These are phyloP conservation scores for Rallus limicola DNA, from an alignment of 2,113 vertebrate species.

Conservation along the genomic window DNA sequence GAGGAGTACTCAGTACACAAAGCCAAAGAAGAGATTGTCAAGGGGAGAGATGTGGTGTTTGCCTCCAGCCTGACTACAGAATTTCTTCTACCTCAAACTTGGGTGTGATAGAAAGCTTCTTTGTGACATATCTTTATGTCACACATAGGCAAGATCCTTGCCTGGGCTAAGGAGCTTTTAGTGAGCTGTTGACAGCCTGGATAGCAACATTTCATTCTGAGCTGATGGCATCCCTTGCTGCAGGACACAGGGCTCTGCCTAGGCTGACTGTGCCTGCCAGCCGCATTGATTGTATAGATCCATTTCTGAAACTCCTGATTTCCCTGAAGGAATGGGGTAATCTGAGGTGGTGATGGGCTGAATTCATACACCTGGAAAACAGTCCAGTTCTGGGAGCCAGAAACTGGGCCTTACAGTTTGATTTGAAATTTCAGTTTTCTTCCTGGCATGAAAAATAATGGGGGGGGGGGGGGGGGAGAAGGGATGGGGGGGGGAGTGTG, in stretches of 20 bases:
- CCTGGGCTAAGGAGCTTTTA: neutral
- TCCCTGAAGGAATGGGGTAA: neutral
- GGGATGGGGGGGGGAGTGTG: no score
- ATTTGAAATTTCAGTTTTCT: neutral
- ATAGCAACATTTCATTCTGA: neutral
- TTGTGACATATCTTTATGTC: neutral
- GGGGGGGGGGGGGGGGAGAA: no score
- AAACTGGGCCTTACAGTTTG: neutral
- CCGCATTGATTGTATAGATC: neutral
- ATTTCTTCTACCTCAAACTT: neutral
- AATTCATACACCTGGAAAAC: neutral
- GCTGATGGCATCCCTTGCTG: neutral
- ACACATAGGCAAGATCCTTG: neutral
- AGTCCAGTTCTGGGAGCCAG: neutral
- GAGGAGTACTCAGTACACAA: neutral
- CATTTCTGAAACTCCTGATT: neutral
- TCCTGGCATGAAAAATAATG: neutral
- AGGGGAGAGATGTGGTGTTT: neutral
- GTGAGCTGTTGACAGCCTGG: neutral
- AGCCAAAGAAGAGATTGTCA: neutral
- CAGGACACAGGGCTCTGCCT: neutral
- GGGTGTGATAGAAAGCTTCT: neutral
- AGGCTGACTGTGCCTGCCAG: neutral
- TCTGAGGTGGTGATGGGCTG: neutral
- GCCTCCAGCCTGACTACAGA: neutral